Evolutionary conservation across 2,797 vertebrate species (phyloP), one percentile per base, ranked within the genome.

Genomic region (Anisognathus igniventris): DNA sequence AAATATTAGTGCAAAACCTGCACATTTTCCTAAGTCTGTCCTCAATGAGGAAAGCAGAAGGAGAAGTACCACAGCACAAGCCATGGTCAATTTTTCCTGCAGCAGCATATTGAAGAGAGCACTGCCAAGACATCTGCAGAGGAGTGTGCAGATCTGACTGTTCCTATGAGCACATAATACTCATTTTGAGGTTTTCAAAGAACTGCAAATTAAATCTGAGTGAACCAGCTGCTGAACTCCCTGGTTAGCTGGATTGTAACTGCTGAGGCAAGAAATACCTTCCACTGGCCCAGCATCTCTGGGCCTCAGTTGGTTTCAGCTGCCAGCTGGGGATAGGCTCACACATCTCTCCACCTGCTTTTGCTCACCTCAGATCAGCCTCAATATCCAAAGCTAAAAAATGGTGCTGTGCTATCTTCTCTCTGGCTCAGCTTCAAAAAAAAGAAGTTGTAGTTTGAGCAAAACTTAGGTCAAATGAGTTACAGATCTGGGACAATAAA

Each of bases 91-190:
- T 85, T 94, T 92, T 91, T 93, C 81, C 77, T 82, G 60, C 53
- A 60, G 47, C 4, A 1, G 47, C 25, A 16, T 33, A 68, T 22
- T 42, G 30, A 82, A 54, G 24, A 67, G 85, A 93, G 64, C 31
- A 23, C 39, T 87, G 89, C 86, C 72, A 91, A 95, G 67, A 91
- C 45, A 66, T 90, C 90, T 90, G 71, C 80, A 91, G 84, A 70
- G 18, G 31, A 93, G 35, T 25, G 54, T 53, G 72, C 78, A 95
- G 71, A 31, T 85, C 92, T 87, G 60, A 48, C 53, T 78, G 61
- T 62, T 95, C 77, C 67, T 82, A 47, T 11, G 17, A 24, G 56
- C 71, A 65, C n/a, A 73, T 45, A 76, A 87, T 42, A 14, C 35
- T 82, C 24, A 31, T 66, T 94, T n/a, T 64, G 60, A 84, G 30